Evolutionary conservation across 1,140 invertebrate species (phyloP), one percentile per base, ranked within the genome.

Genomic region (Manduca sexta): DNA sequence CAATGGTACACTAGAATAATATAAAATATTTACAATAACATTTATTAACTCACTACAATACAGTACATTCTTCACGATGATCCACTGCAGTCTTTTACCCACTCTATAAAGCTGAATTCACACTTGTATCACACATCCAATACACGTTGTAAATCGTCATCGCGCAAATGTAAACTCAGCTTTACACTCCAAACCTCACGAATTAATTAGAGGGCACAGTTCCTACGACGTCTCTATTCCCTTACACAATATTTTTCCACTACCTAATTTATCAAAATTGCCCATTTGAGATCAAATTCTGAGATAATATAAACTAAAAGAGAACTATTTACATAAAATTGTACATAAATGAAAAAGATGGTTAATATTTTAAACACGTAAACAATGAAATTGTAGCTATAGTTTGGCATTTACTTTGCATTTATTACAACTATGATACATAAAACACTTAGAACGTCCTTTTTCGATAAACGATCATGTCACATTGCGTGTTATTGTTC

Each of bases 231-330:
- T 37, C 21, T 26, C 1, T 26, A 26, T 26, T 5, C n/a, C 21
- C 21, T 1, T 26, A 26, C 21, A 26, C 21, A 26, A 26, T 26
- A 26, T 26, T 26, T 26, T 26, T 26, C 21, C 21, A 26, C 21
- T 26, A 26, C 21, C 60, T 79, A 73, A 52, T 55, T 65, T 41
- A 67, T 62, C 65, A 67, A 64, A 66, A 74, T 65, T 70, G 65
- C 67, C 50, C 52, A 48, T 68, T 57, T 84, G 81, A 84, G 81
- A 84, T 84, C 81, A 79, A 68, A 49, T 73, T 68, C 52, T 62
- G 54, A 66, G 53, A 59, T 56, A 52, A 49, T 44, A 59, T 21
- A 43, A 54, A 56, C 40, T 51, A 54, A 53, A 65, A 52, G n/a
- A 38, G 45, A 44, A 17, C 18, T 33, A 15, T 40, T 37, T 38